These are phyloP conservation scores for Phymanthus crucifer DNA, from an alignment of 92 coral and sea anemone species.

Conservation along the genomic window DNA sequence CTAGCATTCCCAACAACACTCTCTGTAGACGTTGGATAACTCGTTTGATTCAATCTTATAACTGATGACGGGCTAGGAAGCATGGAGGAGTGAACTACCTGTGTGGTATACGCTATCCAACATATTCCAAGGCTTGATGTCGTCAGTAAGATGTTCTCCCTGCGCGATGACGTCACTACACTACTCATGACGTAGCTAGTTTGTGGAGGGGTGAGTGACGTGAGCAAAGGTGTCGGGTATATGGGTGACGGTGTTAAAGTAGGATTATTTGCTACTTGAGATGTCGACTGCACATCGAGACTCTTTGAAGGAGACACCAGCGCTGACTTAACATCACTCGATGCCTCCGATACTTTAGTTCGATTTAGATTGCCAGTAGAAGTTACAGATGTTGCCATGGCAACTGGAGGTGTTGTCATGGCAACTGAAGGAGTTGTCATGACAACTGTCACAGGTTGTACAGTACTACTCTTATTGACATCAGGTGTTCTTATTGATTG, in stretches of 20 bases:
- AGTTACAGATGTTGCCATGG: background rate
- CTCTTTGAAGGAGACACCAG: background rate
- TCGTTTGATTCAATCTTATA: slow-evolving; percentile 16
- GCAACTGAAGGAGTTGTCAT: slow-evolving; percentile 32
- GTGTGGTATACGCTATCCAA: slow-evolving; percentile 73
- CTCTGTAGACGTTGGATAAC: background rate
- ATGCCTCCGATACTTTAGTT: background rate
- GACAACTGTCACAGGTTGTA: slow-evolving; percentile 15
- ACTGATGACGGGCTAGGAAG: slow-evolving; percentile 42
- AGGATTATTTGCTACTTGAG: slow-evolving; percentile 5
- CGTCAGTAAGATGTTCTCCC: slow-evolving; percentile 50
- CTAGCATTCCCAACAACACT: slow-evolving; percentile 8
- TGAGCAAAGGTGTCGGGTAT: slow-evolving; percentile 15
- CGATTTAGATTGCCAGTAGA: background rate
- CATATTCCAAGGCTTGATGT: slow-evolving; percentile 87
- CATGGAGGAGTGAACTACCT: slow-evolving; percentile 44
- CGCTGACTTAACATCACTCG: background rate
- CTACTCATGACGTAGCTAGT: slow-evolving; percentile 11
- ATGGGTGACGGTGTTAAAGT: slow-evolving; percentile 4
- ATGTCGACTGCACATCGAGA: background rate
- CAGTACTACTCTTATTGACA: slow-evolving; percentile 1
- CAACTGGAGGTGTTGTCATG: slow-evolving; percentile 24
- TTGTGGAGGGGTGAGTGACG: slow-evolving; percentile 14
- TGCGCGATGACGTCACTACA: slow-evolving; percentile 13
- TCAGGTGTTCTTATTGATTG: background rate